Base-by-base conservation (phyloP, 2,888 invertebrate species). In the Pilophorus perplexus region DNA sequence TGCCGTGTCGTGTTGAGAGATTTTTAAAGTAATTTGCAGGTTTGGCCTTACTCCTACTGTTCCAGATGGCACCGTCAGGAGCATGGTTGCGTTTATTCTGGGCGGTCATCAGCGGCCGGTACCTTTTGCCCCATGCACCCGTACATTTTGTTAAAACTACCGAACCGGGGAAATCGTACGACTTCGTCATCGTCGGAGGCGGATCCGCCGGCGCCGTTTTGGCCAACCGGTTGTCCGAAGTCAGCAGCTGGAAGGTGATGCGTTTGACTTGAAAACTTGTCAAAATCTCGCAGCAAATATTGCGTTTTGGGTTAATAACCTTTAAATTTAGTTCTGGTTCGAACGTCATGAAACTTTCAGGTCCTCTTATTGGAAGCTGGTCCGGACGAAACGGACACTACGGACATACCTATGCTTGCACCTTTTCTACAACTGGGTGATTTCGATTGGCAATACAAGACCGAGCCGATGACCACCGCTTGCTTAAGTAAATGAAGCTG, bases 401-500 rank as follows among this genome's bases (percentile, higher is more conserved):
- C 74, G 4, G 75, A 75, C 48, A 71, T 75, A 16, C 75, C 75
- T 2, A 69, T 72, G 1, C 62, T 75, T 8, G 73, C 73, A 8
- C 71, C 72, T 12, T 72, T 72, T 48, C 71, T 74, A 16, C 74
- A 74, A 66, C 68, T 73, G 22, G 72, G 73, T 8, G 69, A 73
- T n/a, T 72, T 78, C 48, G 79, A 79, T 71, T 79, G 78, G 79
- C 75, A 77, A 50, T 79, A 77, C 72, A 76, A 76, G 72, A 78
- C 79, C 1, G 78, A 77, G 69, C 77, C 77, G 10, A 77, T 78
- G 66, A 72, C 72, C 12, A 73, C 71, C 3, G 74, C 74, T 1
- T 75, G 74, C 54, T 69, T 74, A 10, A 72, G 72, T 37, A 59
- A 20, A n/a, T n/a, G n/a, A n/a, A n/a, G n/a, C n/a, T n/a, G n/a